Percentiles rank a stretch among this genome's conserved stretches.
Evolutionary conservation across 2,797 vertebrate species (phyloP).

Genomic region (Clarias fuscus): DNA sequence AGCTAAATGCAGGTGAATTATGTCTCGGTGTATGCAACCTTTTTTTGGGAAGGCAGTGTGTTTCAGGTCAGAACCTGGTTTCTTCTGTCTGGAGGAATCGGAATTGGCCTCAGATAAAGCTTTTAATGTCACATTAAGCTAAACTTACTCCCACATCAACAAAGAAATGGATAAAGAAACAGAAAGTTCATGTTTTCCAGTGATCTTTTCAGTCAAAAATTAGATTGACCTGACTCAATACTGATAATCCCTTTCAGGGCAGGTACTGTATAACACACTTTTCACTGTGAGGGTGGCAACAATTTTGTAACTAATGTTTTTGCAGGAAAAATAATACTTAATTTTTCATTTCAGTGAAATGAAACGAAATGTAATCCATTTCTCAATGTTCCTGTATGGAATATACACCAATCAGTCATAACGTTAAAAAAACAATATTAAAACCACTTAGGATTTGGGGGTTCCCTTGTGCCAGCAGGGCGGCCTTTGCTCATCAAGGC

Average conservation of each 20-base stretch:
- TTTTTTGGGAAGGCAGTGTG: too few species aligned
- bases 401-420: not conserved
- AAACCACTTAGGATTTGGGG: too few species aligned
- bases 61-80: not conserved
- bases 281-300: not conserved
- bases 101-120: too few species aligned
- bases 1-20: too few species aligned
- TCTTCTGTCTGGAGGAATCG: not conserved
- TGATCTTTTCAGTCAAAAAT: not conserved
- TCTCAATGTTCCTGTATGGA: not conserved
- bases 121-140: not conserved
- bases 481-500: too few species aligned
- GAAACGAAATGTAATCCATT: not conserved
- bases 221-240: not conserved
- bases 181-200: not conserved
- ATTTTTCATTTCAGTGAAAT: not conserved
- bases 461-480: too few species aligned
- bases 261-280: not conserved
- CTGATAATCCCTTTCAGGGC: too few species aligned
- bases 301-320: not conserved
- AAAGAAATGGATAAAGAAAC: not conserved
- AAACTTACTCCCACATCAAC: not conserved
- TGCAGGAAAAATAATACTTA: not conserved
- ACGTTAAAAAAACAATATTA: too few species aligned
- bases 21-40: too few species aligned